phyloP scores from a whole-genome alignment of 2,113 vertebrate species.

The Leucopsar rothschildi region DNA sequence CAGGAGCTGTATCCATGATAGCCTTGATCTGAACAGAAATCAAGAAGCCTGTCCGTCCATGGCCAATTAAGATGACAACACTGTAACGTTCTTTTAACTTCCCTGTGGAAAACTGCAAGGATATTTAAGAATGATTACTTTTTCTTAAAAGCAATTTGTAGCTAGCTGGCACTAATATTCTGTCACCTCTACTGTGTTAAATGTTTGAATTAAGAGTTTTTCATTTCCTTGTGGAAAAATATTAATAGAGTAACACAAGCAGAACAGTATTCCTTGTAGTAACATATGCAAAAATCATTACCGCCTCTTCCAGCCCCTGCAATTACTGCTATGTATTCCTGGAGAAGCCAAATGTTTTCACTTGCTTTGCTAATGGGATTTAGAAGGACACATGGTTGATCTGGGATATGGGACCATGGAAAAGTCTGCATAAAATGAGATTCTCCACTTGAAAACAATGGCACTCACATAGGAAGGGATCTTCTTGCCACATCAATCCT shows the following conservation, averaged over 20 bases:
- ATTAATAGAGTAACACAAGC: neutral
- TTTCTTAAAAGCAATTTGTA: neutral
- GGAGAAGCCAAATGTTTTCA: neutral
- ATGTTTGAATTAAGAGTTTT: slow-evolving; percentile 16
- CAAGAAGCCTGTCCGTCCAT: neutral
- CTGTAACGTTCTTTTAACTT: neutral
- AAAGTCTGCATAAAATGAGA: neutral
- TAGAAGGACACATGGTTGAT: neutral
- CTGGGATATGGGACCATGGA: neutral
- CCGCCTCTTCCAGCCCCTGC: neutral
- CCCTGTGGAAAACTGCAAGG: neutral
- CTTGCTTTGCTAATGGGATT: neutral
- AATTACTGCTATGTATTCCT: neutral
- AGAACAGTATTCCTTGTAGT: slow-evolving; percentile 11
- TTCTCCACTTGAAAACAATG: neutral
- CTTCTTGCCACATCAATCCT: neutral
- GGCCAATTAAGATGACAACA: neutral
- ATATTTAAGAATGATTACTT: slow-evolving; percentile 19
- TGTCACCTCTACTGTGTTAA: neutral
- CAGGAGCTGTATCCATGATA: neutral
- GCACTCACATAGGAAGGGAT: neutral
- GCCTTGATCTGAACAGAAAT: neutral
- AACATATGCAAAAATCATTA: slow-evolving; percentile 41
- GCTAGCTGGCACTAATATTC: neutral
- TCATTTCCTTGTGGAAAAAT: slow-evolving; percentile 57